phyloP scores from a whole-genome alignment of 2,888 invertebrate genomes.

The Smittia sp. region DNA sequence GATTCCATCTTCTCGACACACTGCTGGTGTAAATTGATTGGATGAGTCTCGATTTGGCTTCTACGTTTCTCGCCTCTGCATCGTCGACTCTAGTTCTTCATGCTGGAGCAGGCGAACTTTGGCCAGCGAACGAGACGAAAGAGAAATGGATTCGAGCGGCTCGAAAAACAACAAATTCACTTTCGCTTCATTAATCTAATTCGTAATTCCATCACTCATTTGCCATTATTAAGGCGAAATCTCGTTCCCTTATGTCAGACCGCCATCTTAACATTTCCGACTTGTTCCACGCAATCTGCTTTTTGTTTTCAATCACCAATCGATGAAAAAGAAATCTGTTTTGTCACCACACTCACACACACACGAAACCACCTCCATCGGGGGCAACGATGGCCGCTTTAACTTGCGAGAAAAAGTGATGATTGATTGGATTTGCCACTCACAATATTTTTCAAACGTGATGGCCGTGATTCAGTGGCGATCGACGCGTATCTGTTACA shows the following conservation, averaged over 20 bases:
- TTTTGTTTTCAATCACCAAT: background rate
- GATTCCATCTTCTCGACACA: background rate
- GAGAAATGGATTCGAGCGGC: background rate
- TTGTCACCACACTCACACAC: conserved; percentile 9
- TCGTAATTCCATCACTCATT: conserved; percentile 40
- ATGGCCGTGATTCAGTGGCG: background rate
- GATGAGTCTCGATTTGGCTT: background rate
- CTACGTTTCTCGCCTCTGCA: conserved; percentile 3
- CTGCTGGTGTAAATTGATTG: background rate
- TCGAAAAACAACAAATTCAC: conserved; percentile 24
- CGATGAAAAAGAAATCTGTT: background rate
- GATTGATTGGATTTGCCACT: conserved; percentile 36
- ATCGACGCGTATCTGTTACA: background rate
- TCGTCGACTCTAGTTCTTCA: background rate
- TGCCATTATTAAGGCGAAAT: conserved; percentile 20
- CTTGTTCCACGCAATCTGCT: background rate
- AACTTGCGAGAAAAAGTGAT: background rate
- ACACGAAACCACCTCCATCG: conserved; percentile 5
- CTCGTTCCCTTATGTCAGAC: background rate
- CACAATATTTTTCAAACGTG: background rate
- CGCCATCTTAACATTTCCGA: conserved; percentile 25
- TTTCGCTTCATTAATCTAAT: conserved; percentile 40
- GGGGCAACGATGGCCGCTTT: background rate
- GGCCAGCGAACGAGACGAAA: background rate
- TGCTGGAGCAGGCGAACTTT: background rate